Conservation (phyloP, 2,797 vertebrate species). For the Tolypeutes matacus region DNA sequence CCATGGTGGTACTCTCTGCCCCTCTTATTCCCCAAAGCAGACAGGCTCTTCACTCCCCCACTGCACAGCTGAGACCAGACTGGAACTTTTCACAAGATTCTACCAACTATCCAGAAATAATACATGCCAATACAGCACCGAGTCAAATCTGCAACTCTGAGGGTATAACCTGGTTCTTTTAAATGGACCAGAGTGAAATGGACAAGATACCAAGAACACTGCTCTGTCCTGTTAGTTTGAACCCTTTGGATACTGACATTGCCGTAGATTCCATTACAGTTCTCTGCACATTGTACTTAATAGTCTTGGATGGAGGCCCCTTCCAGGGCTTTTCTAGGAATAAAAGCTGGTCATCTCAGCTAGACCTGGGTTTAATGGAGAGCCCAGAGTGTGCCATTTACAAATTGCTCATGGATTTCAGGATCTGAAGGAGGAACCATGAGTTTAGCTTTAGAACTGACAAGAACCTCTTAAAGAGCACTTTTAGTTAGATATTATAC, state of each 20-base stretch:
- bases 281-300: neutral
- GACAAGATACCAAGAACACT: neutral
- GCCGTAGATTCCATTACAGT: neutral
- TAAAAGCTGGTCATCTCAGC: neutral
- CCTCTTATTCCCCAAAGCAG: neutral
- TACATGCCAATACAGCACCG: neutral
- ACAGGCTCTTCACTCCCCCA: neutral
- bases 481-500: neutral
- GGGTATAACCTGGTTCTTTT: neutral
- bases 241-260: neutral
- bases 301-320: neutral
- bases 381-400: neutral
- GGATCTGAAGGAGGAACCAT: neutral
- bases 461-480: neutral
- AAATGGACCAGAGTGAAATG: neutral
- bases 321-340: neutral
- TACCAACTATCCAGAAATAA: neutral
- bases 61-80: neutral
- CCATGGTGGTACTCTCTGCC: neutral
- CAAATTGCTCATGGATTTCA: neutral
- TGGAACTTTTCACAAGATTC: neutral
- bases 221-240: neutral
- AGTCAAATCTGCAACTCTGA: neutral
- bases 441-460: neutral
- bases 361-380: neutral